A percentile compares a stretch with the other conserved stretches of the same genome.
Evolutionary conservation across 2,113 vertebrate species (phyloP).

Genomic region (Catharus bicknelli): DNA sequence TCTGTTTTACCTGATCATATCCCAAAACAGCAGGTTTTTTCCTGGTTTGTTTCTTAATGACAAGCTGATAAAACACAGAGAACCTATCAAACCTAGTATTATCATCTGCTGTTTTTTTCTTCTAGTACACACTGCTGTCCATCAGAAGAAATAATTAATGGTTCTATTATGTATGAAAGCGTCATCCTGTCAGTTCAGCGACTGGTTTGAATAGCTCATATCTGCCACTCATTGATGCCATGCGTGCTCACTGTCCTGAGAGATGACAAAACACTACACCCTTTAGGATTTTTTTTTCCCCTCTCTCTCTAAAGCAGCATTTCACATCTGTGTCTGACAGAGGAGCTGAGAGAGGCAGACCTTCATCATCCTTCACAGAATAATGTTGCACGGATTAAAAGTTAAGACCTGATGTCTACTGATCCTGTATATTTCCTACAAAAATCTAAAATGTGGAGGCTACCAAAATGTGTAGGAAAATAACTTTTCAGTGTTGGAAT

Average conservation of each 20-base stretch:
- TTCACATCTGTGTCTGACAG: conserved; percentile 81
- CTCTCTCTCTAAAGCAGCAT: conserved; percentile 71
- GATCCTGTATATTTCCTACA: conserved; percentile 10
- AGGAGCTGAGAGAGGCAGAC: conserved; percentile 58
- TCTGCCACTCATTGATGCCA: conserved; percentile 75
- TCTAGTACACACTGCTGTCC: conserved; percentile 70
- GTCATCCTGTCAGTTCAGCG: conserved; percentile 71
- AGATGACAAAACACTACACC: conserved; percentile 83
- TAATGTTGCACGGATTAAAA: conserved; percentile 61
- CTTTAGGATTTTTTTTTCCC: conserved; percentile 81
- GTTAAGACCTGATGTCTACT: conserved; percentile 49
- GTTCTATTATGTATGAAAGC: conserved; percentile 74
- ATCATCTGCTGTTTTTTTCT: conserved; percentile 65
- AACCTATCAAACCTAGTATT: conserved; percentile 62
- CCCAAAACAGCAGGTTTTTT: conserved; percentile 44
- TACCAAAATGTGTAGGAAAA: conserved; percentile 13
- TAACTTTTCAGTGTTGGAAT: conserved; percentile 66
- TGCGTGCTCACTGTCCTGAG: conserved; percentile 83
- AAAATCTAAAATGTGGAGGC: not conserved
- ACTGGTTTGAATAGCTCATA: conserved; percentile 76
- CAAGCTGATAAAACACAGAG: conserved; percentile 71
- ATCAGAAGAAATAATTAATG: conserved; percentile 80
- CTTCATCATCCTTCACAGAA: conserved; percentile 45
- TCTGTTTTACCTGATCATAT: conserved; percentile 70
- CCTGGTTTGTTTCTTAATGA: conserved; percentile 55